Conservation (phyloP, 2,113 vertebrate genomes). For the Dasyornis broadbenti region DNA sequence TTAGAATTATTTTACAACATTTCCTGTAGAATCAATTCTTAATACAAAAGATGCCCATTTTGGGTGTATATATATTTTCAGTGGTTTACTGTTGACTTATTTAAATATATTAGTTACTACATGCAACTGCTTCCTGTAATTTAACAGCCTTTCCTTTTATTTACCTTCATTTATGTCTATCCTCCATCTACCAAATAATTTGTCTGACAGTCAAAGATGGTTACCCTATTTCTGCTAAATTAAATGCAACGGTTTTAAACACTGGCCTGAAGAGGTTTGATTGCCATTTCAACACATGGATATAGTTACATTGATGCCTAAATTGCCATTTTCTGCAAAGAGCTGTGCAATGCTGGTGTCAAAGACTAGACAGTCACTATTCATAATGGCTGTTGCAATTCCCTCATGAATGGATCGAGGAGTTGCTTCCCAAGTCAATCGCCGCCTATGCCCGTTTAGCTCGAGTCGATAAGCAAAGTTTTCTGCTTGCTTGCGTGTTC, state of each 20-base stretch:
- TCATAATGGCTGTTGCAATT: constrained; percentile 99
- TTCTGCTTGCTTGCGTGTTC: constrained; percentile 97
- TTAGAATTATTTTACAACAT: constrained; percentile 93
- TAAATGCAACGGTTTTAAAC: constrained; percentile 71
- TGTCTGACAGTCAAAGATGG: constrained; percentile 64
- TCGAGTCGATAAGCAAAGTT: constrained; percentile 98
- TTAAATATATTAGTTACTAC: constrained; percentile 88
- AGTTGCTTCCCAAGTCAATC: constrained; percentile 98
- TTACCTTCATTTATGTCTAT: constrained; percentile 69
- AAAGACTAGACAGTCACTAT: constrained; percentile 98
- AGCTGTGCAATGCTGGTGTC: constrained; percentile 99
- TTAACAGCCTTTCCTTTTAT: constrained; percentile 73
- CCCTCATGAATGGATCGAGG: constrained; percentile 98
- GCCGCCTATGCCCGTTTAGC: constrained; percentile 95
- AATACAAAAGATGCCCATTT: constrained; percentile 88
- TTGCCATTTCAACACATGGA: constrained; percentile 92
- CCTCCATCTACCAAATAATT: constrained; percentile 62
- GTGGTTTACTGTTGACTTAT: constrained; percentile 84
- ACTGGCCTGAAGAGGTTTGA: constrained; percentile 75
- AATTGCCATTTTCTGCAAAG: constrained; percentile 97
- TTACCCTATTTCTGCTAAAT: constrained; percentile 70
- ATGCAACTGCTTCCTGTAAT: constrained; percentile 80
- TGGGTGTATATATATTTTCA: constrained; percentile 82
- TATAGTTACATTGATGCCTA: constrained; percentile 99
- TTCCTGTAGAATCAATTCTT: constrained; percentile 81